Percentiles rank a stretch among this genome's conserved stretches.
Conservation (phyloP, 2,888 invertebrate genomes). For the Eledona agricola region DNA sequence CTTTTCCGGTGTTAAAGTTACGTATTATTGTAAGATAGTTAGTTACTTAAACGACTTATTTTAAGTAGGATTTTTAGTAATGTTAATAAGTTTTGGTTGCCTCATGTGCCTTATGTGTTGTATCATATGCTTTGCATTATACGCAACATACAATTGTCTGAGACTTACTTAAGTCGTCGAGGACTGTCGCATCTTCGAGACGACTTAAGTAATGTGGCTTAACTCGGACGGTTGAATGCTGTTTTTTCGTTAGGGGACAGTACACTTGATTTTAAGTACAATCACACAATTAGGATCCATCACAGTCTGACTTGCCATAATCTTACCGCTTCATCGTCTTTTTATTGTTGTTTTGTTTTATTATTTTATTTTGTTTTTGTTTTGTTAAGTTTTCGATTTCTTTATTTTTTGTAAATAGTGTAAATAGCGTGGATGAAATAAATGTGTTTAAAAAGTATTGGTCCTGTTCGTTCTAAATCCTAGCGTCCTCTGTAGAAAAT, state of each 20-base stretch:
- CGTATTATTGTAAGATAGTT: constrained; percentile 26
- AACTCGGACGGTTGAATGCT: constrained; percentile 11
- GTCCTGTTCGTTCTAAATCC: no score
- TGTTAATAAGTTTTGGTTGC: constrained; percentile 22
- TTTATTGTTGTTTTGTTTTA: background rate
- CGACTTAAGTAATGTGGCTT: constrained; percentile 20
- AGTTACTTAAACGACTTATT: constrained; percentile 12
- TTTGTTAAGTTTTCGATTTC: constrained; percentile 36
- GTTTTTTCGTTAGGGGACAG: constrained; percentile 32
- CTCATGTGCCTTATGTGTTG: constrained; percentile 29
- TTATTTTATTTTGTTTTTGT: constrained; percentile 26
- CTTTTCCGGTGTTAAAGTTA: constrained; percentile 33
- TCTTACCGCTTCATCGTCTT: no score
- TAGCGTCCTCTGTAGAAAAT: no score
- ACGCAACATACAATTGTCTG: constrained; percentile 16
- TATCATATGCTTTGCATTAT: constrained; percentile 4
- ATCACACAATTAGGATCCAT: constrained; percentile 22
- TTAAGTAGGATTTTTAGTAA: constrained; percentile 5
- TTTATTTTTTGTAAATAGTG: constrained; percentile 35
- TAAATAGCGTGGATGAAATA: constrained; percentile 31
- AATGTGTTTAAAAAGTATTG: no score
- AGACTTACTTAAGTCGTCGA: constrained; percentile 21
- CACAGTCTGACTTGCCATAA: constrained; percentile 11
- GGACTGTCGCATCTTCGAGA: constrained; percentile 11
- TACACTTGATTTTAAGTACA: constrained; percentile 40